Conservation (phyloP, 2,888 invertebrate genomes). For the Scaptodrosophila latifasciaeformis region DNA sequence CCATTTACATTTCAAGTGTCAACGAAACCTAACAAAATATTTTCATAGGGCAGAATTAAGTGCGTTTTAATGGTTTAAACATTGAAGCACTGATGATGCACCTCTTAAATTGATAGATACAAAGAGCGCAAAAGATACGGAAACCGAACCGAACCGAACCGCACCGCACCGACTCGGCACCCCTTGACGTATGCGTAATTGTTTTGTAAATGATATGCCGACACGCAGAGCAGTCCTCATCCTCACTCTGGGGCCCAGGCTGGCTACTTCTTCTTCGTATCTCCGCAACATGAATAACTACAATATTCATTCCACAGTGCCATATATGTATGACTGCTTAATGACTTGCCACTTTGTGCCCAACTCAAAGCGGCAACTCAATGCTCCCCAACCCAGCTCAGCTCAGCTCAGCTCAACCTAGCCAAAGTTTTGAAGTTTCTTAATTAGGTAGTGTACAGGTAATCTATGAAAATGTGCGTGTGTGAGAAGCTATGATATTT, state of each 20-base stretch:
- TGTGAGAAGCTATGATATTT: slow-evolving; percentile 37
- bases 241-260: too few relatives aligned
- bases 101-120: slow-evolving; percentile 17
- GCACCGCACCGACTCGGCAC: slow-evolving; percentile 15
- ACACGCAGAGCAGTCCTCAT: slow-evolving; percentile 1
- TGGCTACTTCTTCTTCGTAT: too few relatives aligned
- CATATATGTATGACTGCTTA: slow-evolving; percentile 30
- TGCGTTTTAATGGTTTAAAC: slow-evolving; percentile 58
- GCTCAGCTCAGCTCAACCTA: not conserved
- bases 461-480: not conserved
- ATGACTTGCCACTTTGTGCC: slow-evolving; percentile 59
- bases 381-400: not conserved
- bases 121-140: too few relatives aligned
- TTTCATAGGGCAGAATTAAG: slow-evolving; percentile 40
- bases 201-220: slow-evolving; percentile 56
- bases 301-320: not conserved
- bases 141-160: too few relatives aligned
- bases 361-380: too few relatives aligned
- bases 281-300: not conserved
- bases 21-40: slow-evolving; percentile 54
- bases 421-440: slow-evolving; percentile 50
- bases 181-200: slow-evolving; percentile 43
- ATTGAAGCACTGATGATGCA: slow-evolving; percentile 5
- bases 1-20: slow-evolving; percentile 16
- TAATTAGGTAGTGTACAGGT: slow-evolving; percentile 47